Evolutionary conservation across 2,797 vertebrate genomes (phyloP), one percentile per base, ranked within the genome.

Genomic region (Neosilurus hyrtlii): DNA sequence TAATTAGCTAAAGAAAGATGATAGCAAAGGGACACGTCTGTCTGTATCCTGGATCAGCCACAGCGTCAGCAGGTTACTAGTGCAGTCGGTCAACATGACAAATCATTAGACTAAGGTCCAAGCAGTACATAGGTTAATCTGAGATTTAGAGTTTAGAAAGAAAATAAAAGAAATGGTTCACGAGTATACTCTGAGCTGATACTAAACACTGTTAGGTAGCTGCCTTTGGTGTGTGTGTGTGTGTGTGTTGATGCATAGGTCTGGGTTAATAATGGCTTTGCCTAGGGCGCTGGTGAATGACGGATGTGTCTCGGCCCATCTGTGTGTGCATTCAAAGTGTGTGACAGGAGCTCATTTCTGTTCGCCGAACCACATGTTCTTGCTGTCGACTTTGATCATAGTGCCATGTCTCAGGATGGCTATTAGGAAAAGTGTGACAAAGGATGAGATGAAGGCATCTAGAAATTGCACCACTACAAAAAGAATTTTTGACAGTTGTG

Each of bases 1-100:
- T 92, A 91, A 92, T 93, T 93, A 93, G 82, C 30, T 20, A 15
- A 20, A 67, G 12, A 37, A 67, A 67, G 30, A 35, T 37, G 15
- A 0, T 7, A 35, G 30, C 65, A 67, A 35, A 18, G 9, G 35
- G 35, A 67, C 65, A 67, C 18, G 26, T 9, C 90, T 81, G 82
- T 86, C 84, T 89, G 89, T 82, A 90, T 68, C 76, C 5, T 79
- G 54, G 80, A 85, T 86, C 78, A 86, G 78, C 70, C 56, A 51
- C 71, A 80, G 80, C 86, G 81, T 85, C 85, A 86, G 71, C 84
- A 87, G 88, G 91, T 92, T 84, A 89, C 75, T 89, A 78, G 86
- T 80, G 84, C 76, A 90, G 72, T 89, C 11, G 79, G 91, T 90
- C 89, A 92, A 83, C 86, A 79, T 86, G 82, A 20, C 86, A 35